Conservation (phyloP, 1,140 invertebrate species). For the Probaryconus sp. region DNA sequence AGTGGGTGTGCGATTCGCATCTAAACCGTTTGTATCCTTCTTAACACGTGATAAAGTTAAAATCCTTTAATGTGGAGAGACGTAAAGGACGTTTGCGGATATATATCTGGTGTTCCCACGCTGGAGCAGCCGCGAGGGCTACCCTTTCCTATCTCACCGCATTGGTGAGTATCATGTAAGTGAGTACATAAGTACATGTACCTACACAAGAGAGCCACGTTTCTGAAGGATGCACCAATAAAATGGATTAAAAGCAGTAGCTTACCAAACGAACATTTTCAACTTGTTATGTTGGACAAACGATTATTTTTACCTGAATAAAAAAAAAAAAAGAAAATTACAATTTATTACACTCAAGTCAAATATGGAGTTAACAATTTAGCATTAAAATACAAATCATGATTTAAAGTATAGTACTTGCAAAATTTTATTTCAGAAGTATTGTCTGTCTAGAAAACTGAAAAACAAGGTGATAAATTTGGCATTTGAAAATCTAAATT, state of each 20-base stretch:
- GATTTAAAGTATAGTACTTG: too few species aligned
- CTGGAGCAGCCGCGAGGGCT: constrained; percentile 74
- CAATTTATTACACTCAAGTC: too few species aligned
- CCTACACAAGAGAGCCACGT: constrained; percentile 62
- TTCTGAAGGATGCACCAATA: constrained; percentile 71
- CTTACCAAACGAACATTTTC: too few species aligned
- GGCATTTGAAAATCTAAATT: too few species aligned
- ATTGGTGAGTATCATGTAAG: constrained; percentile 70
- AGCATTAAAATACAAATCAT: too few species aligned
- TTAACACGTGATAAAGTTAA: constrained; percentile 52
- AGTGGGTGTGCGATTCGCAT: constrained; percentile 27
- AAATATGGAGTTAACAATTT: too few species aligned
- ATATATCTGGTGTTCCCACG: constrained; percentile 75
- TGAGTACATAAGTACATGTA: constrained; percentile 67
- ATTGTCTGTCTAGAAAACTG: too few species aligned
- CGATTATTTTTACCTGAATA: too few species aligned
- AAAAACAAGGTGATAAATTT: too few species aligned
- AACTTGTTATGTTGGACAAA: too few species aligned
- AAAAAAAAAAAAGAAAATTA: too few species aligned
- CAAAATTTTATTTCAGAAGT: too few species aligned
- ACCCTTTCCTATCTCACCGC: constrained; percentile 74
- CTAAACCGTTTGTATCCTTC: constrained; percentile 41
- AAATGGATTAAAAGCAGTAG: constrained; percentile 61
- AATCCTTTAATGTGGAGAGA: constrained; percentile 59
- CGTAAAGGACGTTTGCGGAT: constrained; percentile 64